phyloP scores from a whole-genome alignment of 1,140 invertebrate species.

The Procambarus virginalis region DNA sequence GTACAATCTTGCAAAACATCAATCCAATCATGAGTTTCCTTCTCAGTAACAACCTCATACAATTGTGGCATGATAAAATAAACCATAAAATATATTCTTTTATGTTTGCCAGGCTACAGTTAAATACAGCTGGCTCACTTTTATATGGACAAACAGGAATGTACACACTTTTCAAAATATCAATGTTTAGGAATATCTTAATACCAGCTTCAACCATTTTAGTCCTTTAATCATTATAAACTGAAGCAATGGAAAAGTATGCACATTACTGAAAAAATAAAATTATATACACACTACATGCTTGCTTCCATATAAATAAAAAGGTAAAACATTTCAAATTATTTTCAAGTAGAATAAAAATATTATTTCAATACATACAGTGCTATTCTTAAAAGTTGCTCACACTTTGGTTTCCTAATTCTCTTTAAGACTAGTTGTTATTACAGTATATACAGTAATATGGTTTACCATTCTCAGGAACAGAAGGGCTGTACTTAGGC shows the following conservation, averaged over 20 bases:
- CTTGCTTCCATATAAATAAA: conserved; percentile 30
- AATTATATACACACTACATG: conserved; percentile 22
- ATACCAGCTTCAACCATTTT: too few species aligned
- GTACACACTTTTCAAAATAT: conserved; percentile 32
- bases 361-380: not conserved
- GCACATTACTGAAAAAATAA: conserved; percentile 9
- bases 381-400: not conserved
- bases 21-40: conserved; percentile 19
- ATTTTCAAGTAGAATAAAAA: not conserved
- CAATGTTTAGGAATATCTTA: too few species aligned
- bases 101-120: not conserved
- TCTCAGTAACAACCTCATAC: not conserved
- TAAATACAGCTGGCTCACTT: conserved; percentile 30
- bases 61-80: not conserved
- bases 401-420: not conserved
- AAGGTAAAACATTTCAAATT: not conserved
- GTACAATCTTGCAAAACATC: not conserved
- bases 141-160: conserved; percentile 21
- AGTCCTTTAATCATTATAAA: not conserved
- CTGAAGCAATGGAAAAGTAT: conserved; percentile 2
- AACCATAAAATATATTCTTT: not conserved
- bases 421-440: too few species aligned
- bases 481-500: too few species aligned
- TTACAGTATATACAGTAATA: too few species aligned
- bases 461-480: too few species aligned